Evolutionary conservation across 2,888 invertebrate species (phyloP).

Genomic region (Hydrotaea diabolus): DNA sequence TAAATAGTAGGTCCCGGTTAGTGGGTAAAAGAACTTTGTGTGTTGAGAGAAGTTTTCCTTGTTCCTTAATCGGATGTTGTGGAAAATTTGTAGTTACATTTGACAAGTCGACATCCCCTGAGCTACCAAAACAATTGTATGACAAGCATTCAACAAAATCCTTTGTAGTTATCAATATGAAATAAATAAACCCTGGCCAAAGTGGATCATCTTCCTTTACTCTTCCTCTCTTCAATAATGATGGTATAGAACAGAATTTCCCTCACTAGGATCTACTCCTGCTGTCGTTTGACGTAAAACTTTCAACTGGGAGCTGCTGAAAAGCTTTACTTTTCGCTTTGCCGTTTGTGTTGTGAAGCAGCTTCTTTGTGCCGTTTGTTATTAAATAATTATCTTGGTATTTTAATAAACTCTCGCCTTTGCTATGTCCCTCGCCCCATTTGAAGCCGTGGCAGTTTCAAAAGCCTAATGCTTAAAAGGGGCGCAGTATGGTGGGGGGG

Average conservation of each 20-base stretch:
- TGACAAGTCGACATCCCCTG: no score
- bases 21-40: no score
- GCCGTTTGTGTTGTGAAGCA: not conserved
- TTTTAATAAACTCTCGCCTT: conserved; percentile 19
- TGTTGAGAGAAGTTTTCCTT: no score
- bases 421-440: not conserved
- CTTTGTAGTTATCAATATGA: no score
- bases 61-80: no score
- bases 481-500: not conserved
- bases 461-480: not conserved
- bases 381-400: conserved; percentile 29
- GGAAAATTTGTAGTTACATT: no score
- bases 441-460: not conserved
- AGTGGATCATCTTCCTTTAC: no score
- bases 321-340: conserved; percentile 1
- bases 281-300: not conserved
- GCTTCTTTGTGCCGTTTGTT: not conserved
- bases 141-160: no score
- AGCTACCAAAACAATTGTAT: no score
- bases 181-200: no score
- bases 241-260: not conserved
- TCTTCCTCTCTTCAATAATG: not conserved
- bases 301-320: not conserved
- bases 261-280: not conserved
- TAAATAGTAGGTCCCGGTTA: no score